phyloP scores from a whole-genome alignment of 2,113 vertebrate species.

The Pyrgilauda ruficollis region DNA sequence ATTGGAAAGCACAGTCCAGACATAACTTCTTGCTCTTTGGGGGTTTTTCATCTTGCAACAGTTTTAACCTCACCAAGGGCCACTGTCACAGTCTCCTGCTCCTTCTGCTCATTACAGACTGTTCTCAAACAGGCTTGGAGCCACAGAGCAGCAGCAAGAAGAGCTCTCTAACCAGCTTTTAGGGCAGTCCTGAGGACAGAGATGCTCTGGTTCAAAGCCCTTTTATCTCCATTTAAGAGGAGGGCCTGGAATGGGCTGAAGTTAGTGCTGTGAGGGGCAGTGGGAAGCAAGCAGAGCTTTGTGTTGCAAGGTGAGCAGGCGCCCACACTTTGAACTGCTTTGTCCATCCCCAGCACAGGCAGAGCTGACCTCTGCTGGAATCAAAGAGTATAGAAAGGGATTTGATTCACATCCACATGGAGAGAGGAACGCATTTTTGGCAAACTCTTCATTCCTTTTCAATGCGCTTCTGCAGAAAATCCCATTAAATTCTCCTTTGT shows the following conservation, averaged over 20 bases:
- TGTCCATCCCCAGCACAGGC: neutral
- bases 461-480: neutral
- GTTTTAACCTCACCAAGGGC: neutral
- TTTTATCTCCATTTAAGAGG: neutral
- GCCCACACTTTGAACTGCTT: neutral
- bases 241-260: neutral
- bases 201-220: neutral
- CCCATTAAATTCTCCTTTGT: neutral
- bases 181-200: neutral
- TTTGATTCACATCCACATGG: neutral
- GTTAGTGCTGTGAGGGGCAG: neutral
- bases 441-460: neutral
- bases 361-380: constrained; percentile 15
- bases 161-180: neutral
- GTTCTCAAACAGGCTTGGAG: neutral
- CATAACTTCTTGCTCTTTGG: neutral
- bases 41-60: neutral
- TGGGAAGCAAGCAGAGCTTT: neutral
- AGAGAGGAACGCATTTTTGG: neutral
- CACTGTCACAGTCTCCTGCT: neutral
- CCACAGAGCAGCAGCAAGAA: neutral
- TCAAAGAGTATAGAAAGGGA: neutral
- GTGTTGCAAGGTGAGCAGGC: neutral
- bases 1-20: neutral
- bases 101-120: neutral